Evolutionary conservation across 2,888 invertebrate genomes (phyloP).

Genomic region (Phengaris alcon): DNA sequence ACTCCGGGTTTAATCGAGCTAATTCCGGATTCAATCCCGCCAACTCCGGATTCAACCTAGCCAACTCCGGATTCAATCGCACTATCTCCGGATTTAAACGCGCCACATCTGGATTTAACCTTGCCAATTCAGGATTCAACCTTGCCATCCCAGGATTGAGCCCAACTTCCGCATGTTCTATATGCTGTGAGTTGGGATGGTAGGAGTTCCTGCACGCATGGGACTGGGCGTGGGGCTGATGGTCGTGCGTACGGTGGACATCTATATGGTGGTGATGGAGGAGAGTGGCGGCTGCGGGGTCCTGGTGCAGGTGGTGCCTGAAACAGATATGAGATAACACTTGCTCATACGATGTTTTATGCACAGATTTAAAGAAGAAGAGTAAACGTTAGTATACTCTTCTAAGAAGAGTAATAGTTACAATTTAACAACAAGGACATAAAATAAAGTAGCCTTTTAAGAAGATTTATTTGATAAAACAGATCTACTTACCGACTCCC

Average conservation of each 20-base stretch:
- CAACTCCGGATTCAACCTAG: slow-evolving; percentile 47
- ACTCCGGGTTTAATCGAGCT: slow-evolving; percentile 46
- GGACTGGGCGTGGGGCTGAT: slow-evolving; percentile 49
- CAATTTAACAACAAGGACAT: background rate
- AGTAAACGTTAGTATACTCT: background rate
- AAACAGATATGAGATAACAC: slow-evolving; percentile 31
- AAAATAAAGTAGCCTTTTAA: background rate
- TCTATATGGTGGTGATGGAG: slow-evolving; percentile 71
- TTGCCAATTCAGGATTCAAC: slow-evolving; percentile 46
- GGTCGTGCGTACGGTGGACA: slow-evolving; percentile 52
- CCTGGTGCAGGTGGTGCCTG: slow-evolving; percentile 69
- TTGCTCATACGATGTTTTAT: too few relatives aligned
- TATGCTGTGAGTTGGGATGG: slow-evolving; percentile 44
- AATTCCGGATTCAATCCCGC: slow-evolving; percentile 45
- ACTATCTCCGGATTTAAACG: slow-evolving; percentile 44
- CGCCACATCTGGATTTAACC: slow-evolving; percentile 45
- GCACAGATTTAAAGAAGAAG: too few relatives aligned
- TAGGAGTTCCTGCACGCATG: slow-evolving; percentile 63
- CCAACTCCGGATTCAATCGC: slow-evolving; percentile 42
- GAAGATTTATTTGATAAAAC: background rate
- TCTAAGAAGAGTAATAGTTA: too few relatives aligned
- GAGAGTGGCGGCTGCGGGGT: slow-evolving; percentile 68
- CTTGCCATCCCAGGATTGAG: slow-evolving; percentile 45
- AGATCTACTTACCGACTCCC: slow-evolving; percentile 53
- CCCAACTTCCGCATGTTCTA: slow-evolving; percentile 37